Conservation (phyloP, 2,888 invertebrate genomes). For the Gryllus longicercus region DNA sequence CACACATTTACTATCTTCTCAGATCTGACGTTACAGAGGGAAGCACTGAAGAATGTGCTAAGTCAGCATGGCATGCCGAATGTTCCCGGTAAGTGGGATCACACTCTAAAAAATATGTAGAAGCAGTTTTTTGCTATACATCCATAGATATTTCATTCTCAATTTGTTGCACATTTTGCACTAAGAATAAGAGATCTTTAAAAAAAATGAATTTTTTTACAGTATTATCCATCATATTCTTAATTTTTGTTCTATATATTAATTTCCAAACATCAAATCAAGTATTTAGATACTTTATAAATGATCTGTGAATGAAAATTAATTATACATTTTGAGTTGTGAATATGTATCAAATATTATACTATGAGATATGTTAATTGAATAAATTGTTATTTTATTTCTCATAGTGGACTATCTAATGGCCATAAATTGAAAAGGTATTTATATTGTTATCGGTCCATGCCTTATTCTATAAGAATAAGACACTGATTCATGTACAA, state of each 20-base stretch:
- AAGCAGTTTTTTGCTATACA: not conserved
- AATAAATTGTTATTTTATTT: not conserved
- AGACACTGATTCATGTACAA: no score
- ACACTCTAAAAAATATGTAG: slow-evolving; percentile 26
- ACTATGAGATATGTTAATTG: not conserved
- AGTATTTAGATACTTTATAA: not conserved
- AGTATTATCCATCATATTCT: not conserved
- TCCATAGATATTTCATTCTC: not conserved
- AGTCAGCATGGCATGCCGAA: slow-evolving; percentile 62
- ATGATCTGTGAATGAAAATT: not conserved
- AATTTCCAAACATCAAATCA: not conserved
- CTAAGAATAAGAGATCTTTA: not conserved
- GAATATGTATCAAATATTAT: no score
- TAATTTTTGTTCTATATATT: not conserved
- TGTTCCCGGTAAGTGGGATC: slow-evolving; percentile 59
- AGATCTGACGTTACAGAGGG: slow-evolving; percentile 36
- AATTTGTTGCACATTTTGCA: no score
- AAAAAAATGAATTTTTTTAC: not conserved
- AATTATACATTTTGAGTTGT: not conserved
- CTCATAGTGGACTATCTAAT: not conserved
- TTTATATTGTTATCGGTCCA: not conserved
- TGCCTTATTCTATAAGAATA: no score
- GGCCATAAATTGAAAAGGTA: not conserved
- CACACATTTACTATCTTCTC: slow-evolving; percentile 37
- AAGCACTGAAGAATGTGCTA: slow-evolving; percentile 35